Evolutionary conservation across 2,888 invertebrate species (phyloP).

Genomic region (Seira musarum): DNA sequence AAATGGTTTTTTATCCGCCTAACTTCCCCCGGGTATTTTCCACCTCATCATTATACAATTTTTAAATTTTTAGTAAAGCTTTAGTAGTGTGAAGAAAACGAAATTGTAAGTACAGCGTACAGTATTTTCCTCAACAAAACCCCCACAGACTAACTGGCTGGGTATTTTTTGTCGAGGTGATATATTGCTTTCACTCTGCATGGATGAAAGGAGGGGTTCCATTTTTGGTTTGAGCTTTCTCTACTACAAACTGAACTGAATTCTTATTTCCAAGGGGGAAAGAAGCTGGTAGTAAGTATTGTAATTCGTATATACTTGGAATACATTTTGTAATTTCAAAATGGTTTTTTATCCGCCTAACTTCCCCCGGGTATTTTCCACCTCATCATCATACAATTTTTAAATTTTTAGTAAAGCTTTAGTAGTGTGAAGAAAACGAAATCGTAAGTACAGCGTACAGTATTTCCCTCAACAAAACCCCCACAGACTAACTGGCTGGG

Average conservation of each 20-base stretch:
- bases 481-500: constrained; percentile 25
- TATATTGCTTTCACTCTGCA: constrained; percentile 53
- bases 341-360: constrained; percentile 11
- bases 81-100: constrained; percentile 15
- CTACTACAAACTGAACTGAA: neutral
- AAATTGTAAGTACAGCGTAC: neutral
- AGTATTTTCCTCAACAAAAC: neutral
- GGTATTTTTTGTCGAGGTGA: constrained; percentile 33
- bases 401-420: constrained; percentile 30
- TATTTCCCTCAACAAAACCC: neutral
- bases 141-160: constrained; percentile 30
- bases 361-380: constrained; percentile 15
- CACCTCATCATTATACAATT: constrained; percentile 39
- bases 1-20: constrained; percentile 15
- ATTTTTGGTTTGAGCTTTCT: constrained; percentile 23
- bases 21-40: constrained; percentile 7
- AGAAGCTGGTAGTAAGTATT: neutral
- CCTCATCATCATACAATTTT: constrained; percentile 38
- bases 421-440: constrained; percentile 14
- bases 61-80: constrained; percentile 31
- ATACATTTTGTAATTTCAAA: too few relatives aligned
- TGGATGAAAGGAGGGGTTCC: constrained; percentile 30
- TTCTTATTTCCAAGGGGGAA: neutral
- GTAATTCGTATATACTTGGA: too few relatives aligned
- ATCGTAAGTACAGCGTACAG: neutral